Evolutionary conservation across 2,888 invertebrate genomes (phyloP).

Genomic region (Thereva nobilitata): DNA sequence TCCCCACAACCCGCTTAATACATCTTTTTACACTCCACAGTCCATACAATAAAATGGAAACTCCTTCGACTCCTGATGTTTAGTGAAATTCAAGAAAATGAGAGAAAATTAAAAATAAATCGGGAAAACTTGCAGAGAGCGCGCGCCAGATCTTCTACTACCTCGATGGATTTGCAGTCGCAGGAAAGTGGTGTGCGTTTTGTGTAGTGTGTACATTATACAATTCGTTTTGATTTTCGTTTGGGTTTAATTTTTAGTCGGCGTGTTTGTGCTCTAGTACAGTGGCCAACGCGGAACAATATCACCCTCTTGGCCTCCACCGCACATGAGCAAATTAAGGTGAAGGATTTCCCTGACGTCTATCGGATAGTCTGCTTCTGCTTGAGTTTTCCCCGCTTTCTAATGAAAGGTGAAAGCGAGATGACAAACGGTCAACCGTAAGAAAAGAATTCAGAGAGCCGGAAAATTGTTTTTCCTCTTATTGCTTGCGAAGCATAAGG

Average conservation of each 20-base stretch:
- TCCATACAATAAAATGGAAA: background rate
- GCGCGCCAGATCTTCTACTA: conserved; percentile 1
- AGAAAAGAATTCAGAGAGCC: too few relatives aligned
- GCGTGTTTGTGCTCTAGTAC: background rate
- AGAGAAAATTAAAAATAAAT: conserved; percentile 15
- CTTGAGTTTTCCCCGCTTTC: background rate
- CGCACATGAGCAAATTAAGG: conserved; percentile 30
- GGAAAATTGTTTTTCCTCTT: too few relatives aligned
- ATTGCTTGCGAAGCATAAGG: too few relatives aligned
- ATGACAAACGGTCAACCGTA: too few relatives aligned
- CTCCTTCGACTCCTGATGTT: background rate
- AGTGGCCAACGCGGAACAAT: background rate
- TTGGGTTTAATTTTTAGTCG: background rate
- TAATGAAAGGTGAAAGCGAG: too few relatives aligned
- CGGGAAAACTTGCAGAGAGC: conserved; percentile 2
- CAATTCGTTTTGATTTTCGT: too few relatives aligned
- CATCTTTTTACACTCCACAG: conserved; percentile 1
- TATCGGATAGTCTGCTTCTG: conserved; percentile 23
- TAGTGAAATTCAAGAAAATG: conserved; percentile 15
- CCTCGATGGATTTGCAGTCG: background rate
- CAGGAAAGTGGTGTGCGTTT: too few relatives aligned
- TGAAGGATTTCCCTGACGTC: conserved; percentile 34
- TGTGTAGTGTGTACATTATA: too few relatives aligned
- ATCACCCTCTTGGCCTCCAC: conserved; percentile 5
- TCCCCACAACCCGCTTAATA: conserved; percentile 8